Conservation (phyloP, 2,888 invertebrate genomes). For the Auanema sp. region DNA sequence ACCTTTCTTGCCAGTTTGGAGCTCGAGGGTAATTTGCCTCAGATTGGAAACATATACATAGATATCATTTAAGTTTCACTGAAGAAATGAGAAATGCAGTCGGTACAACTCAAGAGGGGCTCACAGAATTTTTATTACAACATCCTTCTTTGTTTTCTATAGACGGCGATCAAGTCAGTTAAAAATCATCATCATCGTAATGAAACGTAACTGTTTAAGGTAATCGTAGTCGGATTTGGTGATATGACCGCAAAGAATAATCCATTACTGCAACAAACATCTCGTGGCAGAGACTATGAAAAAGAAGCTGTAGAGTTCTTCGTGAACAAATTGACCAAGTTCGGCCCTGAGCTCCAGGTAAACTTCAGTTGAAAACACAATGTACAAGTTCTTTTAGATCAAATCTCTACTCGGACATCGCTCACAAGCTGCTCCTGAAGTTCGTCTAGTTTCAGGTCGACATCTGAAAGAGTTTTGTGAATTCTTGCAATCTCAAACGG, state of each 20-base stretch:
- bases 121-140: slow-evolving; percentile 85
- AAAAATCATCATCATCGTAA: not conserved
- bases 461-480: slow-evolving; percentile 91
- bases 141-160: slow-evolving; percentile 87
- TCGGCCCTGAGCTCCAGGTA: slow-evolving; percentile 88
- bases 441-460: slow-evolving; percentile 90
- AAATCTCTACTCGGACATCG: slow-evolving; percentile 93
- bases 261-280: slow-evolving; percentile 50
- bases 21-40: slow-evolving; percentile 77
- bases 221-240: slow-evolving; percentile 64
- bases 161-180: slow-evolving; percentile 75
- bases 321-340: slow-evolving; percentile 88
- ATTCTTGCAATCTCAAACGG: slow-evolving; percentile 81
- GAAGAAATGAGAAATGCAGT: slow-evolving; percentile 88
- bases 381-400: slow-evolving; percentile 68
- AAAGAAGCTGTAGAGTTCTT: slow-evolving; percentile 97
- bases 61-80: slow-evolving; percentile 73
- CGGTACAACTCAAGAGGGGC: slow-evolving; percentile 68
- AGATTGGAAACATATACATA: not conserved
- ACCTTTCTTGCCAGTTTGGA: slow-evolving; percentile 97
- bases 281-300: slow-evolving; percentile 75
- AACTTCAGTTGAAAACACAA: not conserved
- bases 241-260: slow-evolving; percentile 63
- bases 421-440: slow-evolving; percentile 87
- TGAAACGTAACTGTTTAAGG: slow-evolving; percentile 22